Evolutionary conservation across 2,888 invertebrate genomes (phyloP).

Genomic region (Stenotaenia linearis): DNA sequence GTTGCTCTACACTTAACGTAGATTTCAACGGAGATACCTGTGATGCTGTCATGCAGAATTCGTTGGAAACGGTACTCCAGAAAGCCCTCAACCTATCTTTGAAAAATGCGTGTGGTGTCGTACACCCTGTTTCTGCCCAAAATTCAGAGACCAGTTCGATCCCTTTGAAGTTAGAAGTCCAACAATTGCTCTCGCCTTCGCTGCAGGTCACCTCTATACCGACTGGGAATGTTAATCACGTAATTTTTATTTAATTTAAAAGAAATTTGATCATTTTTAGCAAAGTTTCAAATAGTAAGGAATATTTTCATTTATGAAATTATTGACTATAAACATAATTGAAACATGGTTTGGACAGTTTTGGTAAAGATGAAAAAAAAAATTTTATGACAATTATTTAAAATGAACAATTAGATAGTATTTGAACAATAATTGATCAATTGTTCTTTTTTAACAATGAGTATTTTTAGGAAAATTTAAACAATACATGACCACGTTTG

Average conservation of each 20-base stretch:
- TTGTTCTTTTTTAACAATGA: not conserved
- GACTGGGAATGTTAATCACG: not conserved
- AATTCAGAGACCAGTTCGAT: not conserved
- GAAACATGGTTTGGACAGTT: too few relatives aligned
- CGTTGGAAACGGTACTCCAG: not conserved
- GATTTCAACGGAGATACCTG: not conserved
- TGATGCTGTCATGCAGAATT: constrained; percentile 8
- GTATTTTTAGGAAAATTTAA: too few relatives aligned
- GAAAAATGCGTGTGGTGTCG: not conserved
- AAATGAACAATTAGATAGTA: too few relatives aligned
- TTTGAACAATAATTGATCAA: too few relatives aligned
- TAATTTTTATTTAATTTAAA: not conserved
- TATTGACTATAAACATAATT: too few relatives aligned
- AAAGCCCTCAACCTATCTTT: not conserved
- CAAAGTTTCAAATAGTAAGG: not conserved
- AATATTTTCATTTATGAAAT: too few relatives aligned
- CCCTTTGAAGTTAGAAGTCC: not conserved
- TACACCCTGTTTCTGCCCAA: not conserved
- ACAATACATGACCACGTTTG: too few relatives aligned
- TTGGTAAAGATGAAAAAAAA: too few relatives aligned
- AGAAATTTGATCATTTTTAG: not conserved
- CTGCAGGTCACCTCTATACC: not conserved
- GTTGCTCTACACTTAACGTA: not conserved
- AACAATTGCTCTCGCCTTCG: not conserved
- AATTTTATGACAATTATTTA: too few relatives aligned